Base-by-base conservation (phyloP, 1,140 invertebrate species). In the Maniola jurtina region DNA sequence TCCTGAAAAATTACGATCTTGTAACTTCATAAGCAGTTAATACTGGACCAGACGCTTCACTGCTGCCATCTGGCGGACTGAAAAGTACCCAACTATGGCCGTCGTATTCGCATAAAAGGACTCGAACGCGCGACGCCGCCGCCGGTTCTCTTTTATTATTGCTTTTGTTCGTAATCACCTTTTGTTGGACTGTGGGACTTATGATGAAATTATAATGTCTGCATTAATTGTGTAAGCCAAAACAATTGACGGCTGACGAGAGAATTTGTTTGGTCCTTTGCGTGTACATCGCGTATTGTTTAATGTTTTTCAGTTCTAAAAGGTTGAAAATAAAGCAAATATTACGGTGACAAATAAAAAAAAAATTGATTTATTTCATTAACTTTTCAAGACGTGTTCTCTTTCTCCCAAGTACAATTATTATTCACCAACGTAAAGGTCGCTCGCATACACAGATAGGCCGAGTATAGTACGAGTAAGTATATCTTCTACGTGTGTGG, bases 141-240 rank as follows among this genome's bases (percentile, higher is more conserved):
- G 66, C 66, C 66, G 66, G 66, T 68, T 34, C 66, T 64, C 66
- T 54, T 60, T 64, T 68, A 68, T 68, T 68, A 68, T 68, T 42
- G 61, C 66, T 68, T 64, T 68, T 68, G 66, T 68, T 64, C 47
- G 55, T 57, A 64, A 59, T 68, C 66, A 64, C 66, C 56, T 64
- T 68, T 68, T 63, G 66, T 67, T 61, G 59, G 54, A 58, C 55
- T 61, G 36, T 47, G 35, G 55, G 66, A 63, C 33, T 59, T 63
- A 63, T 58, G 57, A 47, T 63, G 60, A 63, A 61, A 52, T 42
- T 63, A 68, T 63, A 45, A 65, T 58, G 56, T 65, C 45, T 50
- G 52, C 52, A 55, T 55, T 56, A 63, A 54, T 25, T 55, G 52
- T 9, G 48, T 16, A 25, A 15, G 10, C 52, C 33, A 11, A 55